phyloP scores from a whole-genome alignment of 2,113 vertebrate species.

The Ophthalmolycus amberensis region DNA sequence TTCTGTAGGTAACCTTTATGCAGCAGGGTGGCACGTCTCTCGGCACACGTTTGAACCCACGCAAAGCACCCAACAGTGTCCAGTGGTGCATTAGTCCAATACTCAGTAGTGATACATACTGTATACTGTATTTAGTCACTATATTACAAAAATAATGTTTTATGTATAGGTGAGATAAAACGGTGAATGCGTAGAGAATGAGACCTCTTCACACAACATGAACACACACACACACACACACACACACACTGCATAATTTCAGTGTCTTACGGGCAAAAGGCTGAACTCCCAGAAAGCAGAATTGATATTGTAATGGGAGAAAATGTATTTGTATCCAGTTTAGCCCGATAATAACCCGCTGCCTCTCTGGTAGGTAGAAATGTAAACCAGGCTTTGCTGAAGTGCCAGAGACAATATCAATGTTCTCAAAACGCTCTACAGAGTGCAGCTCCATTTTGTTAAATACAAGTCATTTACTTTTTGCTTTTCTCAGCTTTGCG shows the following conservation, averaged over 20 bases:
- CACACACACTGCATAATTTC: slow-evolving; percentile 1
- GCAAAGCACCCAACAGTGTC: neutral
- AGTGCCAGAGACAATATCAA: neutral
- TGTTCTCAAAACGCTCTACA: neutral
- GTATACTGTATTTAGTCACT: neutral
- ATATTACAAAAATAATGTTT: neutral
- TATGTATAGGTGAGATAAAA: neutral
- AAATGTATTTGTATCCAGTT: neutral
- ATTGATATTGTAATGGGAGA: neutral
- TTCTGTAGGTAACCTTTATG: slow-evolving; percentile 46
- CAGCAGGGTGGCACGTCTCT: slow-evolving; percentile 21
- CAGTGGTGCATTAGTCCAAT: neutral
- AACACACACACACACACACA: neutral
- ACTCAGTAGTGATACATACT: neutral
- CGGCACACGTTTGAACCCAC: neutral
- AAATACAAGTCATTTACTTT: slow-evolving; percentile 1
- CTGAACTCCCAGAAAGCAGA: neutral
- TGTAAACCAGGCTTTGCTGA: neutral
- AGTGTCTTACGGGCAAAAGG: slow-evolving; percentile 1
- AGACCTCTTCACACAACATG: neutral
- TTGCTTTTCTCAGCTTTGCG: neutral
- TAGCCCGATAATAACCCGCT: neutral
- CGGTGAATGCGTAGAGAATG: neutral
- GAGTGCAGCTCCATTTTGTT: neutral
- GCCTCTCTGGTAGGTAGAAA: neutral